phyloP scores from a whole-genome alignment of 2,888 invertebrate genomes.

The Lacanobia wlatinum region DNA sequence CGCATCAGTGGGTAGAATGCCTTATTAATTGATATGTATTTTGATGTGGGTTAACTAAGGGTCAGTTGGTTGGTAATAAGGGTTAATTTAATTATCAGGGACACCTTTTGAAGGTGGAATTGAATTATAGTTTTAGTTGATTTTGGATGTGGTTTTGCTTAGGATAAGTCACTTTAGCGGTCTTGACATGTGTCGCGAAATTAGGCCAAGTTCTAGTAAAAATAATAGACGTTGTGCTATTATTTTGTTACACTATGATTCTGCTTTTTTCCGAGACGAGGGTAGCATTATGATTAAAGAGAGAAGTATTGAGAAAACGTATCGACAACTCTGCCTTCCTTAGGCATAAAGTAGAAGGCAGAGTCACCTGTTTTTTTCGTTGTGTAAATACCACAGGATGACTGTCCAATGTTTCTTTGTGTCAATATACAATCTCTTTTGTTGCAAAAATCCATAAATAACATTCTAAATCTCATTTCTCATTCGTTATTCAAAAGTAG shows the following conservation, averaged over 20 bases:
- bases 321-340: no score
- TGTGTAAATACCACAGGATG: no score
- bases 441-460: no score
- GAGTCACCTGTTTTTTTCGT: no score
- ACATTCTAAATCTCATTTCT: not conserved
- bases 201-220: not conserved
- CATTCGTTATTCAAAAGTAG: not conserved
- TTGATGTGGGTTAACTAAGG: conserved; percentile 38
- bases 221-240: not conserved
- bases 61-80: conserved; percentile 32
- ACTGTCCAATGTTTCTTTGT: no score
- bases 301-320: no score
- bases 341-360: no score
- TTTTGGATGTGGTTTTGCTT: conserved; percentile 14
- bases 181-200: not conserved
- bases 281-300: no score
- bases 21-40: conserved; percentile 49
- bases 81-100: conserved; percentile 50
- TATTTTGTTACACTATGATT: not conserved
- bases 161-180: not conserved
- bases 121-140: conserved; percentile 29
- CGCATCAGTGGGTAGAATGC: conserved; percentile 18
- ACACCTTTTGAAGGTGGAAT: conserved; percentile 32
- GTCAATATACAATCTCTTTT: no score
- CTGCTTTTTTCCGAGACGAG: not conserved